Evolutionary conservation across 2,113 vertebrate genomes (phyloP).

Genomic region (Macroglossus sobrinus): DNA sequence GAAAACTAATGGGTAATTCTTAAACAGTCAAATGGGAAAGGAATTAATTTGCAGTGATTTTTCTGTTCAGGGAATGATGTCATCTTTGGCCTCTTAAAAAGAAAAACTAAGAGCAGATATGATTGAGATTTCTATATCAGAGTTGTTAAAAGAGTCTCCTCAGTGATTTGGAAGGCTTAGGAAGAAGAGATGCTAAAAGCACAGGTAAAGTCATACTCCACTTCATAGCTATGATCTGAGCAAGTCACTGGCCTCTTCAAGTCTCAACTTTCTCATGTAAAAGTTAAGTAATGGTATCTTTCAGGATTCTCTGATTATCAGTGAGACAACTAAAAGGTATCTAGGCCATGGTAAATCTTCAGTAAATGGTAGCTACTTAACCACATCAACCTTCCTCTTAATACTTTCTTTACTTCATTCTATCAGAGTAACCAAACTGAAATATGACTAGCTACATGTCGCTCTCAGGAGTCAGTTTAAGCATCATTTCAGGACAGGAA

Average conservation of each 20-base stretch:
- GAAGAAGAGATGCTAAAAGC: not conserved
- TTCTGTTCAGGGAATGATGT: slow-evolving; percentile 40
- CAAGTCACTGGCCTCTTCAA: not conserved
- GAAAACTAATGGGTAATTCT: slow-evolving; percentile 64
- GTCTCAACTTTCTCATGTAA: not conserved
- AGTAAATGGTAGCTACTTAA: not conserved
- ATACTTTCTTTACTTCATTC: not conserved
- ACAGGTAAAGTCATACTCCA: no score
- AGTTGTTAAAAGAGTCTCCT: not conserved
- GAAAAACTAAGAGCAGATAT: not conserved
- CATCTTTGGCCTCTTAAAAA: not conserved
- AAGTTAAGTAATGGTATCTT: not conserved
- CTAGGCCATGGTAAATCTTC: not conserved
- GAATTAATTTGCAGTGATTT: slow-evolving; percentile 51
- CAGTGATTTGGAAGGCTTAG: not conserved
- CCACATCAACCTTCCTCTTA: rapidly evolving
- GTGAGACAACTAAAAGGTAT: not conserved
- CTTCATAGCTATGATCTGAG: not conserved
- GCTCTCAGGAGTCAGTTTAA: not conserved
- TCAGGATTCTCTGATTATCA: not conserved
- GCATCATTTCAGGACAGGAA: not conserved
- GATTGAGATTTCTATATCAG: not conserved
- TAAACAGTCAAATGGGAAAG: slow-evolving; percentile 57
- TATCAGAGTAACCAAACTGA: not conserved
- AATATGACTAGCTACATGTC: not conserved